Evolutionary conservation across 1,140 invertebrate genomes (phyloP).

Genomic region (Meteorus sp.): DNA sequence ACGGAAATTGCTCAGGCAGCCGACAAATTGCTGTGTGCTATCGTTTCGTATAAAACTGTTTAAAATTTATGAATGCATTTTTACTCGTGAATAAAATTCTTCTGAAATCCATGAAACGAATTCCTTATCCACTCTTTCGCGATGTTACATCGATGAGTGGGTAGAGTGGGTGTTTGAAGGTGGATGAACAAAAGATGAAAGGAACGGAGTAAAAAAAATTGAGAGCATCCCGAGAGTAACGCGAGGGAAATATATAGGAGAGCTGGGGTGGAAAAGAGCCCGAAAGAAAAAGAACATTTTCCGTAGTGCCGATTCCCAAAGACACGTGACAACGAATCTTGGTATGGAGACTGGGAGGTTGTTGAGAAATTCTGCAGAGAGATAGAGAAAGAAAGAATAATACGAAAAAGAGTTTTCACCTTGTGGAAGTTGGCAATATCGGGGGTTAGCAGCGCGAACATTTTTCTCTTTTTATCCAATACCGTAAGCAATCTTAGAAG

Average conservation of each 20-base stretch:
- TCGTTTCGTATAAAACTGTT: constrained; percentile 18
- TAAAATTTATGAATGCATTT: constrained; percentile 27
- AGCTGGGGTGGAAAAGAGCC: not conserved
- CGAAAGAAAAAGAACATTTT: constrained; percentile 17
- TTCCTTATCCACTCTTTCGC: not conserved
- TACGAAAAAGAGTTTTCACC: constrained; percentile 18
- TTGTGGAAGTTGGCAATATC: constrained; percentile 33
- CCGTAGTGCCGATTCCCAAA: constrained; percentile 16
- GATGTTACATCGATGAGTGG: constrained; percentile 5
- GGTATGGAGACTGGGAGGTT: not conserved
- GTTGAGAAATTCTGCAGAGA: no score
- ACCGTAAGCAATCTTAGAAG: constrained; percentile 35
- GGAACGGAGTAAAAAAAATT: not conserved
- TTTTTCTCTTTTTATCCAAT: constrained; percentile 28
- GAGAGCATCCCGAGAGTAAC: constrained; percentile 1
- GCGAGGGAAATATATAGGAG: not conserved
- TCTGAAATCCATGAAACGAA: constrained; percentile 14
- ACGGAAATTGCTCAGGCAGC: not conserved
- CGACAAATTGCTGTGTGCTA: constrained; percentile 17
- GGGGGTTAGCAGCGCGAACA: constrained; percentile 25
- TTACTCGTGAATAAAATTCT: not conserved
- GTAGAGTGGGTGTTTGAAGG: not conserved
- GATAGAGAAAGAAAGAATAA: constrained; percentile 4
- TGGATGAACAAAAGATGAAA: constrained; percentile 12
- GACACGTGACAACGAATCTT: not conserved